Base-by-base conservation (phyloP, 2,797 vertebrate genomes). In the Helarctos malayanus region DNA sequence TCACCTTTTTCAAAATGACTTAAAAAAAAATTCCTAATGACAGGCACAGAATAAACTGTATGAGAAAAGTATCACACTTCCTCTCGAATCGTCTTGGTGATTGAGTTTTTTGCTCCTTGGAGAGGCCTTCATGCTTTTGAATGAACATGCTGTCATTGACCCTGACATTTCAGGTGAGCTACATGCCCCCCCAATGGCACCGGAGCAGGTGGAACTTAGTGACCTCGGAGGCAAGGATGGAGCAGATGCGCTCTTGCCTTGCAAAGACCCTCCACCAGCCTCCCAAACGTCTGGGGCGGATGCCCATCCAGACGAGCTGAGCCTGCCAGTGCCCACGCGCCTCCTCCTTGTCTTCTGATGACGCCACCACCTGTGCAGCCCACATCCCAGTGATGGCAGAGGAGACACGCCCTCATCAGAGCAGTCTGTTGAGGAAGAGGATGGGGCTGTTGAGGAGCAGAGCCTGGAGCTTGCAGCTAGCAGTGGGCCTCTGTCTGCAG, bases 141-240 rank as follows among this genome's bases (percentile, higher is more conserved):
- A 96, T 97, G 98, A 98, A 32, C 97, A 93, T 89, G 49, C 96
- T 98, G 90, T 98, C 97, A 97, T 96, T 96, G 97, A 85, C 94
- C 78, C 91, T 97, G 97, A 94, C 97, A 88, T 97, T 98, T 97
- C 97, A 91, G 65, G 78, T 97, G 84, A 94, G 89, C 95, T 90
- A 90, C 96, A 95, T 97, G 97, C 94, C 78, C 65, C 65, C 78
- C 65, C 65, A 35, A 99, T 99, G 98, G 98, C 99, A 94, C 98
- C 99, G 98, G 99, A 99, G 97, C 99, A 99, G 98, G 99, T 99
- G 99, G 99, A 99, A 38, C 98, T 99, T 97, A 98, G 99, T 84
- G 99, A 99, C 94, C 99, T 99, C 96, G 99, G 99, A 27, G 99
- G 99, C 97, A 99, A 99, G 97, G 99, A 99, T n/a, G 98, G 99